A percentile compares a stretch with the other conserved stretches of the same genome.
Evolutionary conservation across 53 echinoderm and acorn worm genomes (phyloP).

Genomic region (Zoroaster sp.): DNA sequence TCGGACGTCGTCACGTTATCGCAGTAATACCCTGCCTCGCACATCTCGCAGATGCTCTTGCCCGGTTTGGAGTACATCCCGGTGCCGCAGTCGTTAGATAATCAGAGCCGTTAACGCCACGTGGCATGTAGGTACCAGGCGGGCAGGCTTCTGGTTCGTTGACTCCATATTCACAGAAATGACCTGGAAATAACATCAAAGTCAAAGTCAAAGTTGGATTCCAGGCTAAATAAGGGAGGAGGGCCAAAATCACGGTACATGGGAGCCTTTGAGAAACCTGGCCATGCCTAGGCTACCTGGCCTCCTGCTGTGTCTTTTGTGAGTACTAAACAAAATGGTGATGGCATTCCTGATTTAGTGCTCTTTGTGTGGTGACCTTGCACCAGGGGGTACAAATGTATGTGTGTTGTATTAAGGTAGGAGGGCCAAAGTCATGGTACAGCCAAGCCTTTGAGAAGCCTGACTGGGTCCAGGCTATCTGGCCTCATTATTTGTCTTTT

Average conservation of each 20-base stretch:
- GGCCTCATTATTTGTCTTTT: no score
- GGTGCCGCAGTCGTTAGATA: constrained; percentile 69
- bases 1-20: constrained; percentile 85
- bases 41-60: constrained; percentile 73
- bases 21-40: constrained; percentile 94
- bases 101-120: constrained; percentile 71
- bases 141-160: constrained; percentile 84
- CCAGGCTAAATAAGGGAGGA: neutral
- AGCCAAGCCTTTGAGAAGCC: no score
- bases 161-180: constrained; percentile 93
- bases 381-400: no score
- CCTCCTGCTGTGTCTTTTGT: neutral
- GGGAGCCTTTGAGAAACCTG: neutral
- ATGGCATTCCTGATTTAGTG: no score
- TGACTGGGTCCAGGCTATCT: no score
- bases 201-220: neutral
- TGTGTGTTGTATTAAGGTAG: no score
- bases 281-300: no score
- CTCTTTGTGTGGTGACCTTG: no score
- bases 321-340: no score
- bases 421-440: no score
- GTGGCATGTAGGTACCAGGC: constrained; percentile 93
- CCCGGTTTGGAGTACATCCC: constrained; percentile 80
- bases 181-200: no score
- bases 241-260: no score